Evolutionary conservation across 2,113 vertebrate species (phyloP).

Genomic region (Mus pahari): DNA sequence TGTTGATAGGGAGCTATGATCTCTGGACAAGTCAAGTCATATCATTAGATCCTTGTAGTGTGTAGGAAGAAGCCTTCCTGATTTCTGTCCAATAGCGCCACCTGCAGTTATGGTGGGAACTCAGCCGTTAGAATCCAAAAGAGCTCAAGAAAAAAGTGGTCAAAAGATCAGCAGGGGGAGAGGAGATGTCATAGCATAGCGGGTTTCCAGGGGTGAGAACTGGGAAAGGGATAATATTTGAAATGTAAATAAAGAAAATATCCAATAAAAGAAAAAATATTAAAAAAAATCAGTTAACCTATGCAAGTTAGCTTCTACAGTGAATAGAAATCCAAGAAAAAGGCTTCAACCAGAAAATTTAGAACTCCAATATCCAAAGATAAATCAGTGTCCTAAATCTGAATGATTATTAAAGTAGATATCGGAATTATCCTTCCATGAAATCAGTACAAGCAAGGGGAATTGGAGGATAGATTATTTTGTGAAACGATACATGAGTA

Average conservation of each 20-base stretch:
- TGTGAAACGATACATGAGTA: background rate
- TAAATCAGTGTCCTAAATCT: background rate
- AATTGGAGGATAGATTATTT: background rate
- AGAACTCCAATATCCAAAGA: background rate
- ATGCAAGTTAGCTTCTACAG: background rate
- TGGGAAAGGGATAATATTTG: no score
- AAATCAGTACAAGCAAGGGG: background rate
- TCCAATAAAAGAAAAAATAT: no score
- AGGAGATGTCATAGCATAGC: no score
- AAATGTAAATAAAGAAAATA: no score
- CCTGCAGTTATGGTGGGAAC: slow-evolving; percentile 27
- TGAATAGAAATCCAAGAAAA: background rate
- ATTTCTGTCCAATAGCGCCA: slow-evolving; percentile 61
- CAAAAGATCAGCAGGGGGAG: background rate
- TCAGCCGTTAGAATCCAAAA: background rate
- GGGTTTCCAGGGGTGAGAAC: no score
- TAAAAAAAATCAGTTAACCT: accelerated
- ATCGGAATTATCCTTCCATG: background rate
- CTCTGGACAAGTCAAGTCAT: no score
- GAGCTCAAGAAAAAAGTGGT: background rate
- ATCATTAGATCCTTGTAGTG: background rate
- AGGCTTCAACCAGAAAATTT: background rate
- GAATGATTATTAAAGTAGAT: background rate
- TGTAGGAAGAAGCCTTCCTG: background rate
- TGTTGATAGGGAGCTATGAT: background rate